A percentile compares a stretch with the other conserved stretches of the same genome.
Conservation (phyloP, 2,113 vertebrate species). For the Lophura nycthemera region DNA sequence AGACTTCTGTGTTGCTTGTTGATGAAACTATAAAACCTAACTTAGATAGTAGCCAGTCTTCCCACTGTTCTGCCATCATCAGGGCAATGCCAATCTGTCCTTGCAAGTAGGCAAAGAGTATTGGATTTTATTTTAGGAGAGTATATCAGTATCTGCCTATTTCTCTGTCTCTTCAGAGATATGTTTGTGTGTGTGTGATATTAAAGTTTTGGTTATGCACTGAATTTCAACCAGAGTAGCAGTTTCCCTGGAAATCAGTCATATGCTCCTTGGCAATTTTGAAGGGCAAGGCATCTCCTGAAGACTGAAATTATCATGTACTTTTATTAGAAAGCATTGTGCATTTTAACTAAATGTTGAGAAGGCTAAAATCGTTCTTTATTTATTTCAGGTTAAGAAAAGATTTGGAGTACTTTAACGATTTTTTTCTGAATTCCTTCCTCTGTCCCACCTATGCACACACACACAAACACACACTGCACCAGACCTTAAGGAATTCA, state of each 20-base stretch:
- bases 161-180: neutral
- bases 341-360: neutral
- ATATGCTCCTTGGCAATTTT: neutral
- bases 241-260: neutral
- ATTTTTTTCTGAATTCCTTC: neutral
- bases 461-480: neutral
- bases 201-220: neutral
- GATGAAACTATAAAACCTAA: neutral
- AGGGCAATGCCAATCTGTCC: neutral
- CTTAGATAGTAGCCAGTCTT: rapidly evolving
- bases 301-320: neutral
- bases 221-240: neutral
- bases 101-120: neutral
- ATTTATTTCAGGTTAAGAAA: neutral
- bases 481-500: neutral
- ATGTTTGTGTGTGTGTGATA: too few species aligned
- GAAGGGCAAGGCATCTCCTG: neutral
- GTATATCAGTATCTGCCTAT: neutral
- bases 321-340: neutral
- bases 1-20: neutral
- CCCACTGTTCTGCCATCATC: neutral
- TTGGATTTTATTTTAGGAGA: neutral
- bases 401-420: neutral
- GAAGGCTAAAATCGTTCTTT: neutral
- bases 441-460: rapidly evolving